These are phyloP conservation scores for Ctenomys sociabilis DNA, from an alignment of 2,113 vertebrate species.

Conservation along the genomic window DNA sequence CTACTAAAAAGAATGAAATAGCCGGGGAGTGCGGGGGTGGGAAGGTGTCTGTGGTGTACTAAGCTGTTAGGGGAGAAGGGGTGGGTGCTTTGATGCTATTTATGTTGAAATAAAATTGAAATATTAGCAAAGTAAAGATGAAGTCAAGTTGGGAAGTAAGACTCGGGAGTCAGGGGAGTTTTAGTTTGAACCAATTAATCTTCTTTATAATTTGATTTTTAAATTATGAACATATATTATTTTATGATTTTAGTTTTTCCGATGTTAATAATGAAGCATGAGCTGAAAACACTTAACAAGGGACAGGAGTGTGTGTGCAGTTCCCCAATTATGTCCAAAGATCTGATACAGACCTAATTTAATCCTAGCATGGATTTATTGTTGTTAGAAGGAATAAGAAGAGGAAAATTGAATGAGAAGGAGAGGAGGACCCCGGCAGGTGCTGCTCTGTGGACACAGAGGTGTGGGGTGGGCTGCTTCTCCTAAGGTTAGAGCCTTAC, in stretches of 20 bases:
- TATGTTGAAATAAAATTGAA: not conserved
- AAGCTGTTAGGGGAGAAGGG: not conserved
- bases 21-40: not conserved
- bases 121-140: not conserved
- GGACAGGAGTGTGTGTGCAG: not conserved
- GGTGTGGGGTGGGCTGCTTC: not conserved
- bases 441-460: not conserved
- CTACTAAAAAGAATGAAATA: not conserved
- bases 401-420: not conserved
- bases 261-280: not conserved
- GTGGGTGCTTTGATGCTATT: not conserved
- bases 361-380: not conserved
- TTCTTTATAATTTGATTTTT: slow-evolving; percentile 35
- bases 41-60: not conserved
- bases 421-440: not conserved
- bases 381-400: not conserved
- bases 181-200: not conserved
- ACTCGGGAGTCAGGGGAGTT: not conserved
- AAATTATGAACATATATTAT: not conserved
- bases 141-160: slow-evolving; percentile 5
- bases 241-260: slow-evolving; percentile 6
- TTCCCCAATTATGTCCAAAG: not conserved
- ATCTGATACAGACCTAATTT: not conserved
- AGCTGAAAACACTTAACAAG: slow-evolving; percentile 23
- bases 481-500: not conserved